Base-by-base conservation (phyloP, 2,797 vertebrate species). In the Typhlichthys eigenmanni region DNA sequence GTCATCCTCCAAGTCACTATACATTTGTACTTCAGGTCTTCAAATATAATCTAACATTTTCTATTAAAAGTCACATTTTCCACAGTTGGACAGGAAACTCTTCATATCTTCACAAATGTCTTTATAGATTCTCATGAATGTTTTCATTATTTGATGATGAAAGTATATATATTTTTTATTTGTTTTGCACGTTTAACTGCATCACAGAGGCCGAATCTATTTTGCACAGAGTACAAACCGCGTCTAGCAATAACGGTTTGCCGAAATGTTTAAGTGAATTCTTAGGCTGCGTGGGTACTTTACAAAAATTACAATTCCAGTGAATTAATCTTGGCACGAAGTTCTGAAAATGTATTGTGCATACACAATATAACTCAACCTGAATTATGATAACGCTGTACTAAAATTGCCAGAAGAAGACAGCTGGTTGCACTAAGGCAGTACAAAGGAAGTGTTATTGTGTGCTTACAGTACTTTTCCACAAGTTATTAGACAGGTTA, bases 231-330 rank as follows among this genome's bases (percentile, higher is more conserved):
- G 51, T 64, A 56, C 69, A 57, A 77, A 54, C 60, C 62, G 79
- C 71, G 58, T 81, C 43, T 5, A 87, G 86, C 86, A 89, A 87
- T 88, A 88, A 87, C 71, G 58, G 79, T 75, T 83, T 79, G 71
- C 76, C n/a, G 60, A 72, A 1, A 76, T 62, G 61, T 73, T 77
- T 50, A 32, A 58, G 67, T 60, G 69, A 76, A 67, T 70, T 77
- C 58, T 63, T 10, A 1, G 60, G 53, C 5, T 29, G 46, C 64
- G 5, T 64, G 34, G 43, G 0, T 49, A 58, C 63, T 70, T 68
- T 4, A 9, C 48, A 14, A 60, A 13, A 7, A 55, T 62, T 60
- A 68, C 13, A 7, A 38, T 56, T 55, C 66, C 0, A 65, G 57
- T 60, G 69, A 52, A 19, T 53, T 60, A 5, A 57, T 43, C 63